Conservation (phyloP, 2,113 vertebrate genomes). For the Pavo muticus region DNA sequence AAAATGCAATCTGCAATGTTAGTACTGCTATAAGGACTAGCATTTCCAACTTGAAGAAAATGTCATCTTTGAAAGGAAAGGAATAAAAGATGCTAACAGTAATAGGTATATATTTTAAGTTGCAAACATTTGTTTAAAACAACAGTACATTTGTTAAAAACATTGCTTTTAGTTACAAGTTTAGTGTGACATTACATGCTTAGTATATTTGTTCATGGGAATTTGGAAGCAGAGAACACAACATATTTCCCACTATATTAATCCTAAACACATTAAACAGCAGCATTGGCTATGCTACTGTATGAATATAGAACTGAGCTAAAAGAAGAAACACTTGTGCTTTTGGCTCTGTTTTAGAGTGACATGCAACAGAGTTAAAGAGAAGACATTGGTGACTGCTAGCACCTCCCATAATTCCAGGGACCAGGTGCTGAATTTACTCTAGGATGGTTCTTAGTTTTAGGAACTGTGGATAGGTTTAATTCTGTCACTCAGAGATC, state of each 20-base stretch:
- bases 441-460: neutral
- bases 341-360: neutral
- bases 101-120: neutral
- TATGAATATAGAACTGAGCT: neutral
- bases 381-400: neutral
- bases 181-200: neutral
- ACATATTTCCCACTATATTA: neutral
- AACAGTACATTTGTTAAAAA: neutral
- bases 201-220: neutral
- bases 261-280: neutral
- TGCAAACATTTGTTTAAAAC: neutral
- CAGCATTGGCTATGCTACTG: neutral
- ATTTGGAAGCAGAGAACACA: neutral
- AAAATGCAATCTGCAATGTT: neutral
- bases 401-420: neutral
- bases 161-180: neutral
- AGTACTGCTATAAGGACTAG: neutral
- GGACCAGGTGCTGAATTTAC: neutral
- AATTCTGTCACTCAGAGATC: neutral
- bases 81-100: neutral
- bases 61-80: neutral
- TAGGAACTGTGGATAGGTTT: neutral
- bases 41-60: neutral
- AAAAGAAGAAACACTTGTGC: neutral
- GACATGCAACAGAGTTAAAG: neutral